These are phyloP conservation scores for Nesometra sesokonis DNA, from an alignment of 35 echinoderm and acorn worm species.

Conservation along the genomic window DNA sequence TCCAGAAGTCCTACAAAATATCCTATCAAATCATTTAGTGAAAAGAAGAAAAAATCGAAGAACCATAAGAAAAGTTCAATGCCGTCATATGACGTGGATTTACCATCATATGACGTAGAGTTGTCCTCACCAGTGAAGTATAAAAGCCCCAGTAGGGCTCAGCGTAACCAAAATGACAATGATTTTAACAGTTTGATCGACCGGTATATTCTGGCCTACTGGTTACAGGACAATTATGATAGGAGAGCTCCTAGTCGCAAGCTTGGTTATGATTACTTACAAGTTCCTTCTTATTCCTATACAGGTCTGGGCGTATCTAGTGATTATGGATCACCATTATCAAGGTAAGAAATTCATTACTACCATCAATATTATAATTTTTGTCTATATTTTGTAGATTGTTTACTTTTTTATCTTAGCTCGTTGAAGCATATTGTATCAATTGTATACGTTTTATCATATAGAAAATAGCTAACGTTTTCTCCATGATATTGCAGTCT, in stretches of 20 bases:
- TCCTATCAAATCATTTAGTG: neutral
- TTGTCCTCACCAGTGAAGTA: neutral
- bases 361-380: no score
- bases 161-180: no score
- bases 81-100: neutral
- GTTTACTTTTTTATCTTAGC: no score
- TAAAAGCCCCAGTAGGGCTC: neutral
- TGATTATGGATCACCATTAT: constrained; percentile 24
- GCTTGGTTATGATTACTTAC: constrained; percentile 11
- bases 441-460: no score
- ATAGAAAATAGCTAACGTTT: no score
- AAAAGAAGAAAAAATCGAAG: neutral
- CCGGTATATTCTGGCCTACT: neutral
- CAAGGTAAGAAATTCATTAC: constrained; percentile 50
- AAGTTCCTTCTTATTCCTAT: constrained; percentile 22
- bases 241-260: neutral
- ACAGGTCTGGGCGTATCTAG: constrained; percentile 36
- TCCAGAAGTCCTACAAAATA: neutral
- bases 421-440: no score
- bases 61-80: neutral
- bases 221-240: neutral
- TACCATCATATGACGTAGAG: no score
- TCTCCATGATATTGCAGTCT: no score
- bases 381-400: no score
- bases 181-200: neutral